Evolutionary conservation across 1,140 invertebrate species (phyloP).

Genomic region (Apolygus lucorum): DNA sequence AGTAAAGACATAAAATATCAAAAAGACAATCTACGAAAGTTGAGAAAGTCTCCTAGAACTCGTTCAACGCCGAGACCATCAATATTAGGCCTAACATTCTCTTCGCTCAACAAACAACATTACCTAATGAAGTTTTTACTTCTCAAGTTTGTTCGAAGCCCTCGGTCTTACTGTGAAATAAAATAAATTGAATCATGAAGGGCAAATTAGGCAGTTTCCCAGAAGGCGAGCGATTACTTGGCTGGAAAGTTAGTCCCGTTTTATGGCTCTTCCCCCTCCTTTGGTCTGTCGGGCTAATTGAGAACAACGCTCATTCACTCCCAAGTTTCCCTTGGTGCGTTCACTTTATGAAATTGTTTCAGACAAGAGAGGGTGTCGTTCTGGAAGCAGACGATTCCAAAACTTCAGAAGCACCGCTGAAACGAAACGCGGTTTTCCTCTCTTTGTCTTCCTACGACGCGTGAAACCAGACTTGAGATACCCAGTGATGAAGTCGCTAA

Average conservation of each 20-base stretch:
- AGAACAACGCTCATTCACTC: conserved; percentile 11
- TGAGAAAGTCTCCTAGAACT: no score
- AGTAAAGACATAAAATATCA: no score
- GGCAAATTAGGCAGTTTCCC: conserved; percentile 2
- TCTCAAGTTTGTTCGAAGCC: background rate
- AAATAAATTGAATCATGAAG: conserved; percentile 13
- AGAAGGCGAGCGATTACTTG: background rate
- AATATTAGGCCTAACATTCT: no score
- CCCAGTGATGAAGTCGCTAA: no score
- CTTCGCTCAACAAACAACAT: conserved; percentile 15
- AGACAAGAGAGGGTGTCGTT: background rate
- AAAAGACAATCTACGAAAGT: no score
- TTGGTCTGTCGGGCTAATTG: conserved; percentile 11
- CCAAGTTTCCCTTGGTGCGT: background rate
- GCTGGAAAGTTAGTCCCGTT: conserved; percentile 7
- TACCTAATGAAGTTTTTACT: conserved; percentile 7
- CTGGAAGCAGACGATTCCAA: background rate
- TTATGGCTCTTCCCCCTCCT: conserved; percentile 4
- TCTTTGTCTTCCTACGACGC: no score
- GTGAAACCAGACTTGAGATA: no score
- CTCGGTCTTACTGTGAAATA: background rate
- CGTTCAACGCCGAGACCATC: no score
- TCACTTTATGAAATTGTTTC: conserved; percentile 14
- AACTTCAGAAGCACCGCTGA: no score
- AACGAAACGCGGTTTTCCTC: no score